Conservation (phyloP, 2,113 vertebrate species). For the Neogobius melanostomus region DNA sequence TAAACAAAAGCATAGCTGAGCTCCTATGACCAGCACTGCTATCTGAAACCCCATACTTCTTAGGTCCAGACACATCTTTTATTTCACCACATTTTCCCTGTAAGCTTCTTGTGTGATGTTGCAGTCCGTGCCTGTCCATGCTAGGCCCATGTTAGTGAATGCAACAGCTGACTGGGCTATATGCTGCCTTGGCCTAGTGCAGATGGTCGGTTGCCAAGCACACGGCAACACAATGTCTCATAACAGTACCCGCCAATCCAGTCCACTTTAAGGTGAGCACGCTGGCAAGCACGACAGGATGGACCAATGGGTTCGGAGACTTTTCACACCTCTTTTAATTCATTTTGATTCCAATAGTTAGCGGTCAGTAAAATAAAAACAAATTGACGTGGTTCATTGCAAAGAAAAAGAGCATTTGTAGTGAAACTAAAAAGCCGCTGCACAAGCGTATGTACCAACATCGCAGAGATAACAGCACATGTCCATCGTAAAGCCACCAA, state of each 20-base stretch:
- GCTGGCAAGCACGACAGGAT: slow-evolving; percentile 31
- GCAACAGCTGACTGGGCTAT: slow-evolving; percentile 74
- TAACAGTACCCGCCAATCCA: slow-evolving; percentile 59
- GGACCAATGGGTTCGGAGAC: background rate
- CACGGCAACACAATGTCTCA: slow-evolving; percentile 60
- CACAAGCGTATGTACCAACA: no score
- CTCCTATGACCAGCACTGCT: no score
- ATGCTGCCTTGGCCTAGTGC: slow-evolving; percentile 56
- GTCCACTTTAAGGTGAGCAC: slow-evolving; percentile 40
- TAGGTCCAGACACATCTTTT: slow-evolving; percentile 7
- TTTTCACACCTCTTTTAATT: no score
- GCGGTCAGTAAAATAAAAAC: no score
- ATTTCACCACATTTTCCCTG: slow-evolving; percentile 19
- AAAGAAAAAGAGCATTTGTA: no score
- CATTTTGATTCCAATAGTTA: no score
- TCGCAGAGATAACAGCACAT: no score
- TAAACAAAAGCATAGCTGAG: background rate
- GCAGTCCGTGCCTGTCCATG: slow-evolving; percentile 12
- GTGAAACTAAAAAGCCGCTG: no score
- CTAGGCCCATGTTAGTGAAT: slow-evolving; percentile 56
- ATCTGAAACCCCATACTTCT: background rate
- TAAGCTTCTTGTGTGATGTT: slow-evolving; percentile 17
- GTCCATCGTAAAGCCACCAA: no score
- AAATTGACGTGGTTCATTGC: no score
- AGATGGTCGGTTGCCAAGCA: slow-evolving; percentile 73